Percentiles rank a stretch among this genome's conserved stretches.
phyloP scores from a whole-genome alignment of 2,113 vertebrate species.

The Vidua chalybeata region DNA sequence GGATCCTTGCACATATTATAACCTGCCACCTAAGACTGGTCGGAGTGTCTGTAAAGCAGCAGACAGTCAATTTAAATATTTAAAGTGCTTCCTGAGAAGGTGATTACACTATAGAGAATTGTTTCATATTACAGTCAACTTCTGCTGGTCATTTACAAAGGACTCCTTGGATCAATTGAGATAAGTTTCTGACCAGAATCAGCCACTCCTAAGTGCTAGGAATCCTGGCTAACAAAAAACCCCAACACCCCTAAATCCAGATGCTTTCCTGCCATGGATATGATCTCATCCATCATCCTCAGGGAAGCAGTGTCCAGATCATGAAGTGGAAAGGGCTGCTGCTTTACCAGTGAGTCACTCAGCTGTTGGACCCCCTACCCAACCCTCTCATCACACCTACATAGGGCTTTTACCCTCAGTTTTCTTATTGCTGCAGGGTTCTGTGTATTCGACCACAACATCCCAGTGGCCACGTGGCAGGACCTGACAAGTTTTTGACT shows the following conservation, averaged over 20 bases:
- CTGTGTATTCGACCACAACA: neutral
- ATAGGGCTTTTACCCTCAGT: neutral
- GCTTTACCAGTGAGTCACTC: neutral
- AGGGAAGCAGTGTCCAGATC: neutral
- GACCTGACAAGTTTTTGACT: neutral
- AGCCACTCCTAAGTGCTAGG: neutral
- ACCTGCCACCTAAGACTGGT: neutral
- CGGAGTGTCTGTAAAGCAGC: neutral
- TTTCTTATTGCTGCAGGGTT: neutral
- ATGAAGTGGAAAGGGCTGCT: neutral
- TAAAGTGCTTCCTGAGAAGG: neutral
- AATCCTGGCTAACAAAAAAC: neutral
- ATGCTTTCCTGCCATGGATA: neutral
- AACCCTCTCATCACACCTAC: neutral
- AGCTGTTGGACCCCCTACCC: neutral
- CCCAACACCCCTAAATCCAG: neutral
- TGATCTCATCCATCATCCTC: neutral
- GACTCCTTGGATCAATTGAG: neutral
- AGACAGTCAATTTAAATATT: neutral
- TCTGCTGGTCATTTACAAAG: neutral
- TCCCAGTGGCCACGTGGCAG: neutral
- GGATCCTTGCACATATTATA: neutral
- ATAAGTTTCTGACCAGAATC: neutral
- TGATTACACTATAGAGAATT: neutral
- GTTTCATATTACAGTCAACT: neutral